phyloP scores from a whole-genome alignment of 1,140 invertebrate species.

The Dufourea novaeangliae region DNA sequence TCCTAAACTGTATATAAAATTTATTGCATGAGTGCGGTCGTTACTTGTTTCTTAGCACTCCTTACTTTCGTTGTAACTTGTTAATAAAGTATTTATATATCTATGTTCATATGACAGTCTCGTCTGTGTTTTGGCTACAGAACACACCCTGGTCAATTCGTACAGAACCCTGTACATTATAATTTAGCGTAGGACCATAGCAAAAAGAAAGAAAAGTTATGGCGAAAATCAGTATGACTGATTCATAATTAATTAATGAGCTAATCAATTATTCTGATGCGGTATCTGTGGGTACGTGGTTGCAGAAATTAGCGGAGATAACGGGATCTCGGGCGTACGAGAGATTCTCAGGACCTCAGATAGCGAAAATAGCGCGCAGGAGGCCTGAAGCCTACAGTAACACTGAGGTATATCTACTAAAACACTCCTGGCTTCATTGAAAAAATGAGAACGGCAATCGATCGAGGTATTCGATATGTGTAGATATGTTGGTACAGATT shows the following conservation, averaged over 20 bases:
- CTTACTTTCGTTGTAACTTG: too few species aligned
- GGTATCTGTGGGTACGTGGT: constrained; percentile 38
- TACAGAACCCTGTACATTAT: neutral
- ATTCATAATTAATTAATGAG: constrained; percentile 27
- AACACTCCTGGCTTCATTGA: constrained; percentile 57
- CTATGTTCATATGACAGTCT: neutral
- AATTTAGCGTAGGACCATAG: neutral
- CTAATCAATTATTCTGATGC: constrained; percentile 8
- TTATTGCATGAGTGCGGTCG: too few species aligned
- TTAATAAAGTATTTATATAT: too few species aligned
- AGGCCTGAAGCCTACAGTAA: constrained; percentile 89
- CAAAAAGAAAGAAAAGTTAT: neutral
- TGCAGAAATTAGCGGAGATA: constrained; percentile 89
- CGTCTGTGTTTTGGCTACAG: neutral
- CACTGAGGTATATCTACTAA: constrained; percentile 85
- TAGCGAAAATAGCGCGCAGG: constrained; percentile 91
- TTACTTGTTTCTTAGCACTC: too few species aligned
- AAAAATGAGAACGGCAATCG: constrained; percentile 52
- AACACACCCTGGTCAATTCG: neutral
- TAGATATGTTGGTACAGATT: constrained; percentile 26
- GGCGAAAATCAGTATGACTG: neutral
- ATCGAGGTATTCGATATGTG: constrained; percentile 56
- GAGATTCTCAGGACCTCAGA: constrained; percentile 96
- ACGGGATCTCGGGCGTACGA: constrained; percentile 97
- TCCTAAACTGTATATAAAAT: too few species aligned